phyloP scores from a whole-genome alignment of 2,797 vertebrate species.

The Schizothorax lantsangensis region DNA sequence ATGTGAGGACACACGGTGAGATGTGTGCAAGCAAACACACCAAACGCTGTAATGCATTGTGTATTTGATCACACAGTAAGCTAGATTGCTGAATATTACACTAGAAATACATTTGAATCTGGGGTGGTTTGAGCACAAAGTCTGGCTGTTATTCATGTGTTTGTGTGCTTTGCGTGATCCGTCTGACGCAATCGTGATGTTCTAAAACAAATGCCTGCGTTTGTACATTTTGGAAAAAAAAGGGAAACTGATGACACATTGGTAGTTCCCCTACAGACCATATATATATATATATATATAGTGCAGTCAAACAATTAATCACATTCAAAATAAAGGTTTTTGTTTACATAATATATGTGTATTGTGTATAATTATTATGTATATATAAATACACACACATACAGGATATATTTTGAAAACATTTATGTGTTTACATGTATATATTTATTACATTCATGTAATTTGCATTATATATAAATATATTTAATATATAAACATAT shows the following conservation, averaged over 20 bases:
- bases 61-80: background rate
- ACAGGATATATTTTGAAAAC: no score
- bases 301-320: no score
- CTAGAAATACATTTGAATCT: no score
- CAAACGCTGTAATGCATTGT: background rate
- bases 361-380: no score
- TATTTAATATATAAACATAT: no score
- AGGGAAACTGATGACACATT: slow-evolving; percentile 24
- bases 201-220: slow-evolving; percentile 32
- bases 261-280: slow-evolving; percentile 16
- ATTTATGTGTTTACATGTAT: no score
- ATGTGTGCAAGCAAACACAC: background rate
- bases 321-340: no score
- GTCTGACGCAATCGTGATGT: slow-evolving; percentile 1
- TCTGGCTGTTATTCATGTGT: background rate
- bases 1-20: background rate
- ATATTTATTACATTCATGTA: no score
- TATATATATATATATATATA: background rate
- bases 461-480: no score
- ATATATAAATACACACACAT: no score
- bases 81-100: background rate
- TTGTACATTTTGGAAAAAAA: slow-evolving; percentile 32
- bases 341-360: no score
- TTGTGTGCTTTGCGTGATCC: background rate
- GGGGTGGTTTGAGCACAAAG: background rate